Evolutionary conservation across 2,888 invertebrate species (phyloP), one percentile per base, ranked within the genome.

Genomic region (Pyrgus malvae): DNA sequence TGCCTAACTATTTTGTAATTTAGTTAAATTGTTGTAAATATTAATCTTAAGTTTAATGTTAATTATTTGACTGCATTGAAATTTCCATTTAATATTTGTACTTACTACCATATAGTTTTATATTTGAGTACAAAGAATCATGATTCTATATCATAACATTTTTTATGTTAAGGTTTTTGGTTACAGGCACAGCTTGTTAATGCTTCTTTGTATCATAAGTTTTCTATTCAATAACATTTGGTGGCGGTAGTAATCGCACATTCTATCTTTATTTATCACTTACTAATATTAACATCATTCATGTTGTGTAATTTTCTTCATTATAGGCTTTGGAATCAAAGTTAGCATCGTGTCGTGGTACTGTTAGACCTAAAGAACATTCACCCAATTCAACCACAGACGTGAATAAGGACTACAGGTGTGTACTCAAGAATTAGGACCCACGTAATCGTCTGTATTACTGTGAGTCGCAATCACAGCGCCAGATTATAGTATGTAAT

Each of bases 281-380:
- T 82, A 87, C 85, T 89, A 90, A 88, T 88, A 81, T 77, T 77
- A 81, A 81, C 83, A 80, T 78, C 83, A 83, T 83, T 85, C 88
- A 89, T 87, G 75, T 79, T 74, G 72, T 83, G 80, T 78, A 83
- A 76, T 89, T 87, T 87, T 89, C 83, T 85, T 85, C 84, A 83
- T 91, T 91, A 78, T 91, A 93, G 93, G 93, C 93, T 74, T 91
- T 93, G 91, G 93, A 93, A 91, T 92, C 92, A 77, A 93, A 93
- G 80, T 90, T 93, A 84, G 92, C 93, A 66, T 92, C 93, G 74
- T 93, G 92, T 90, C 91, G 92, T 68, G 89, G 89, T 85, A 81
- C 90, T 56, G 86, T 90, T 87, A 90, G 87, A 86, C 90, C 91
- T 83, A 89, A 88, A 81, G 90, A 90, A 72, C 89, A 84, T 70